Percentiles rank a stretch among this genome's conserved stretches.
Conservation (phyloP, 2,888 invertebrate genomes). For the Cheilosia soror region DNA sequence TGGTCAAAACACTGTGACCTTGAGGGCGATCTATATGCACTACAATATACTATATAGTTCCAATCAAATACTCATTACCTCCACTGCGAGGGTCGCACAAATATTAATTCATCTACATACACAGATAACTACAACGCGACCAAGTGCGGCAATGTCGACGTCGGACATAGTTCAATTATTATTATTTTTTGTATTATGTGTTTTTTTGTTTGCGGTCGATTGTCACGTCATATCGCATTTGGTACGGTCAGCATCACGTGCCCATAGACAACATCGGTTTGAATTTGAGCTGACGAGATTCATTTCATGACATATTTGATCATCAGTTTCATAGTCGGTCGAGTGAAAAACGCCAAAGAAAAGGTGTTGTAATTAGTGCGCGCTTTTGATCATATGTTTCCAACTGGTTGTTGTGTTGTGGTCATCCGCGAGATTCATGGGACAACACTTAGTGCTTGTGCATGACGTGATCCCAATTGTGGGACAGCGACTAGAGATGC, state of each 20-base stretch:
- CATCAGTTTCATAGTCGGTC: slow-evolving; percentile 66
- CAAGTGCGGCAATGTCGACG: slow-evolving; percentile 10
- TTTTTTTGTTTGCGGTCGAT: slow-evolving; percentile 57
- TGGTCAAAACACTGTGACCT: slow-evolving; percentile 52
- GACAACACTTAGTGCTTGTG: slow-evolving; percentile 24
- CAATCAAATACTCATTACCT: slow-evolving; percentile 56
- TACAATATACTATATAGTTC: not conserved
- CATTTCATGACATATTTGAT: slow-evolving; percentile 67
- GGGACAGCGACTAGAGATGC: slow-evolving; percentile 7
- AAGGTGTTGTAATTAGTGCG: slow-evolving; percentile 62
- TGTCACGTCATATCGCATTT: slow-evolving; percentile 70
- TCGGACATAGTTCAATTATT: not conserved
- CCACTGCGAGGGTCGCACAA: slow-evolving; percentile 51
- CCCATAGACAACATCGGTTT: slow-evolving; percentile 70
- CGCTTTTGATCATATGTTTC: slow-evolving; percentile 52
- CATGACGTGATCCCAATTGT: slow-evolving; percentile 62
- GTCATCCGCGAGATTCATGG: slow-evolving; percentile 25
- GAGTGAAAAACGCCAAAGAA: slow-evolving; percentile 58
- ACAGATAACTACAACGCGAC: not conserved
- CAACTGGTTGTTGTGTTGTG: slow-evolving; percentile 55
- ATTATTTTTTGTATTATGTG: not conserved
- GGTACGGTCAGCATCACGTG: slow-evolving; percentile 56
- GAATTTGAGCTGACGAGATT: slow-evolving; percentile 58
- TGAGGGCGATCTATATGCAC: slow-evolving; percentile 41
- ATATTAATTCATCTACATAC: slow-evolving; percentile 42